These are phyloP conservation scores for Acropora yongei DNA, from an alignment of 64 coral and sea anemone species.

Conservation along the genomic window DNA sequence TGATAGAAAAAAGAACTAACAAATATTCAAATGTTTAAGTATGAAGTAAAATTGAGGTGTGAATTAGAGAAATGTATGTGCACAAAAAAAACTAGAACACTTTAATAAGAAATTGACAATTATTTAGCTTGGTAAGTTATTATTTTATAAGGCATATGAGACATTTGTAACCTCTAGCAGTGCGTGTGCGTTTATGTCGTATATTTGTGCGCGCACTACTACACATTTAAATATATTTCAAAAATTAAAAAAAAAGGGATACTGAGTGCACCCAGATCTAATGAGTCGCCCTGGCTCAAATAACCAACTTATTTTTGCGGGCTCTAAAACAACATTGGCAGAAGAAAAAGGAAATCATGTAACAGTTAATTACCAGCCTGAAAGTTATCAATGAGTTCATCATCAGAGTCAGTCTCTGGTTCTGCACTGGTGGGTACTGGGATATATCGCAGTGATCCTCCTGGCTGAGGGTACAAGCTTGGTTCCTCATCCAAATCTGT, in stretches of 20 bases:
- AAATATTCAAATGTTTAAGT: not conserved
- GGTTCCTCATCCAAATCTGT: not conserved
- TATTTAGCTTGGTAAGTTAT: not conserved
- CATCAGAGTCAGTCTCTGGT: slow-evolving; percentile 9
- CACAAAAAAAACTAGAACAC: not conserved
- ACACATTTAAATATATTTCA: too few relatives aligned
- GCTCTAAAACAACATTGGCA: too few relatives aligned
- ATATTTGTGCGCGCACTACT: not conserved
- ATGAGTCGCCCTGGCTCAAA: too few relatives aligned
- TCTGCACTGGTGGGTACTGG: not conserved
- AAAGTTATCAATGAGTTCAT: slow-evolving; percentile 23
- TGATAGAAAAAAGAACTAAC: not conserved
- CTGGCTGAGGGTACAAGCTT: slow-evolving; percentile 1
- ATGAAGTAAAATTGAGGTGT: not conserved
- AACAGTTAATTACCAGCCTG: not conserved
- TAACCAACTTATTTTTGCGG: too few relatives aligned
- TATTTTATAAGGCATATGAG: not conserved
- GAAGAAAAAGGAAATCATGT: too few relatives aligned
- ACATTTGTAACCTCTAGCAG: not conserved
- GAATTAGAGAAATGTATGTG: not conserved
- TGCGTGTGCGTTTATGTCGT: not conserved
- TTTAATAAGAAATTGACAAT: not conserved
- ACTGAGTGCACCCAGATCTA: too few relatives aligned
- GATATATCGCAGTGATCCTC: slow-evolving; percentile 16
- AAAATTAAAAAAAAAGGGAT: too few relatives aligned